Percentiles rank a stretch among this genome's conserved stretches.
Conservation (phyloP, 2,888 invertebrate species). For the Drosophila parthenogenetica region DNA sequence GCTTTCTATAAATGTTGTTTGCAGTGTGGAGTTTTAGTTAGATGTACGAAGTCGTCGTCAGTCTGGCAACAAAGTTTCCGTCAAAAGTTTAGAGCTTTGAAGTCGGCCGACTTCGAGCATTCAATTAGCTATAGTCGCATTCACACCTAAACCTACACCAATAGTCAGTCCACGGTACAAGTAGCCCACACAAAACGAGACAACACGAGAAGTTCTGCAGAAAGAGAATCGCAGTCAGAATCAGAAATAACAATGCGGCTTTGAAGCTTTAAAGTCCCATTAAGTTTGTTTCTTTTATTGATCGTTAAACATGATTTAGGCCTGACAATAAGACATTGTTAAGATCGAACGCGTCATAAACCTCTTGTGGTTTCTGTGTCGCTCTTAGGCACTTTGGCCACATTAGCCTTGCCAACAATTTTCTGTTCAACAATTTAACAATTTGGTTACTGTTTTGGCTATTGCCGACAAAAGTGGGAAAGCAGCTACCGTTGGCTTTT, state of each 20-base stretch:
- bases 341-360: slow-evolving; percentile 51
- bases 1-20: slow-evolving; percentile 19
- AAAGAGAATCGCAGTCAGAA: slow-evolving; percentile 48
- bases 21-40: not conserved
- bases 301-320: slow-evolving; percentile 80
- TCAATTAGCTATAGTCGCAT: slow-evolving; percentile 59
- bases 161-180: slow-evolving; percentile 20
- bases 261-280: slow-evolving; percentile 12
- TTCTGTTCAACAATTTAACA: slow-evolving; percentile 61
- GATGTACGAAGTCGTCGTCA: not conserved
- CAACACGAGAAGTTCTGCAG: slow-evolving; percentile 55
- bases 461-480: slow-evolving; percentile 53
- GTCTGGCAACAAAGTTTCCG: slow-evolving; percentile 61
- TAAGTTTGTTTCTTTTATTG: slow-evolving; percentile 65
- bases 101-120: slow-evolving; percentile 57
- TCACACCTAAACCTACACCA: slow-evolving; percentile 41
- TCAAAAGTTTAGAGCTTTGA: slow-evolving; percentile 52
- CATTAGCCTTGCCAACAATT: slow-evolving; percentile 48
- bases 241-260: slow-evolving; percentile 30
- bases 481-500: slow-evolving; percentile 57
- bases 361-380: slow-evolving; percentile 47
- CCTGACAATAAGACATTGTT: slow-evolving; percentile 79
- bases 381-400: slow-evolving; percentile 37
- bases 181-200: slow-evolving; percentile 62
- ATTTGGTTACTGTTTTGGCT: slow-evolving; percentile 57